Evolutionary conservation across 53 echinoderm and acorn worm species (phyloP), one percentile per base, ranked within the genome.

Genomic region (Holothuria leucospilota): DNA sequence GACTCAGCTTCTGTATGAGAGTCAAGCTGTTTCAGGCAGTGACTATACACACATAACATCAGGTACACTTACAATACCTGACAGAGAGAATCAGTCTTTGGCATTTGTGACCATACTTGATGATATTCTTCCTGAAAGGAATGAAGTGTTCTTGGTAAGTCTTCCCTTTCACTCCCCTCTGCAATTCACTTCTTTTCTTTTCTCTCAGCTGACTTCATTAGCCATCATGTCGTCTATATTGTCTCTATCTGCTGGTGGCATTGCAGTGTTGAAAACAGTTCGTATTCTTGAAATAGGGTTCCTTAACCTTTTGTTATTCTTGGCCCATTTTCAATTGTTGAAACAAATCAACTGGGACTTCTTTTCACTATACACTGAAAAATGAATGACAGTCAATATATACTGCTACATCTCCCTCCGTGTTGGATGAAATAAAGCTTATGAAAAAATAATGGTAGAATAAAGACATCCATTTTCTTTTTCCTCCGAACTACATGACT

Each of bases 111-210:
- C 88, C 13, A 95, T 99, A 46, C 85, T 92, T 4, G 83, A 99
- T 69, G 99, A 99, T 74, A 69, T 79, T 46, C 71, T 93, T 11
- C 99, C 99, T 4, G 99, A 99, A 66, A 88, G 90, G 62, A 94
- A 93, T 71, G 99, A 99, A 87, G 63, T 92, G 10, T 99, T 99
- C 73, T 86, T 90, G 87, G 99, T 95, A 89, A 93, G 90, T 78
- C 15, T 39, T 65, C 65, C 24, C 18, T 2, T 56, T 15, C 18
- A 56, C 1, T 49, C 49, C 49, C 6, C 6, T 6, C 49, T 5
- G 0, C 12, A 27, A 27, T 9, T 16, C 29, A 0, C 66, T 5
- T 9, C 18, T 65, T 13, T 65, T 9, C 10, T 65, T 29, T 29
- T 65, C 18, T 29, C 29, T 65, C 66, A 34, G 34, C 2, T 34